These are phyloP conservation scores for Rutilus rutilus DNA, from an alignment of 2,113 vertebrate genomes.

Conservation along the genomic window DNA sequence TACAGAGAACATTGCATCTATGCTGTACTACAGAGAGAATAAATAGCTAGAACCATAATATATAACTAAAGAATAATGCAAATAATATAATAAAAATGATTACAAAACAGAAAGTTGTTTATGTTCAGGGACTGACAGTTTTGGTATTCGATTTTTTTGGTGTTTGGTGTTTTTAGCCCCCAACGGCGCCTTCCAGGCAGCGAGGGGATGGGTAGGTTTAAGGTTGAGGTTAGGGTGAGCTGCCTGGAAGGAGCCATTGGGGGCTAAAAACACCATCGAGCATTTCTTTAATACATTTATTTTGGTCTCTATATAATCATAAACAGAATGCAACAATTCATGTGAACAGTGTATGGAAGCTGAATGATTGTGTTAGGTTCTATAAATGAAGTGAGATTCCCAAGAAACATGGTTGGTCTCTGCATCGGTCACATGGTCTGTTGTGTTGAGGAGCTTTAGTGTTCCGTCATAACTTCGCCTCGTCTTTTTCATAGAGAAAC, in stretches of 20 bases:
- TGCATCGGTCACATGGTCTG: neutral
- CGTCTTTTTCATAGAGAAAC: constrained; percentile 68
- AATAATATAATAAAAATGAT: neutral
- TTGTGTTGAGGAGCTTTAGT: constrained; percentile 58
- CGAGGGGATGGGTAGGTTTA: too few relatives aligned
- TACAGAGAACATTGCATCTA: neutral
- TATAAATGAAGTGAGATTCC: constrained; percentile 12
- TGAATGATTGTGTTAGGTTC: neutral
- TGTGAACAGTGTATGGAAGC: neutral
- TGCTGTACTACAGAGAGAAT: neutral
- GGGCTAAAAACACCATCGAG: too few relatives aligned
- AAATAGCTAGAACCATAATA: neutral
- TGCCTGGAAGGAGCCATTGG: too few relatives aligned
- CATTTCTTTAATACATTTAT: neutral
- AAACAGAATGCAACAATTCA: neutral
- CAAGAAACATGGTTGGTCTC: constrained; percentile 3
- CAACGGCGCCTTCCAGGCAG: too few relatives aligned
- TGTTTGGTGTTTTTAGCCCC: too few relatives aligned
- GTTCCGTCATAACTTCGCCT: constrained; percentile 68
- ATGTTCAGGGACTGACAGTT: neutral
- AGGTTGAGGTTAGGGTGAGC: too few relatives aligned
- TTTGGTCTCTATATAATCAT: neutral
- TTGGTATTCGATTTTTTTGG: neutral
- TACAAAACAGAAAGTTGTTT: neutral
- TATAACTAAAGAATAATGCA: neutral